Evolutionary conservation across 2,113 vertebrate genomes (phyloP), one percentile per base, ranked within the genome.

Genomic region (Sisor rabdophorus): DNA sequence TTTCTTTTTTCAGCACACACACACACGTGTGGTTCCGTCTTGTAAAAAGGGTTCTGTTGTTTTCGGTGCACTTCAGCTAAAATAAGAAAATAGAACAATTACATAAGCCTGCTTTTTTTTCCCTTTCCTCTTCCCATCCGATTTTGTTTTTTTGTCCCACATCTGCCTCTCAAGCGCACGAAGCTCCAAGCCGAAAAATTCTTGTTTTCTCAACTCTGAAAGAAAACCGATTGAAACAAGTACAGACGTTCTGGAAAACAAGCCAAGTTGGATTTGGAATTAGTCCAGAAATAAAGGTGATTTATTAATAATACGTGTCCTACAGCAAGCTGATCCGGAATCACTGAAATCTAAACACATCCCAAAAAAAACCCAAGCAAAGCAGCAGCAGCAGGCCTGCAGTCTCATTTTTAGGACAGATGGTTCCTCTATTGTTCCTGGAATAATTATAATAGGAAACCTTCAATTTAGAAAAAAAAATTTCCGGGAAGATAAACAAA

Each of bases 31-130:
- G 36, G 40, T 58, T 65, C 24, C 20, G 26, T 47, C 40, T n/a
- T 59, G 40, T 69, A 50, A 70, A 56, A 58, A 58, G 55, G 55
- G 3, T 69, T 70, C 75, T 64, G 72, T 40, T 58, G 71, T 53
- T 11, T 44, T 59, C 24, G 52, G 52, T 71, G 52, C 67, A 81
- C 60, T 54, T 71, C 11, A 12, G 47, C 77, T 82, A 79, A 79
- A 76, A 67, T 68, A 82, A 76, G 73, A 78, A 79, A 79, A 76
- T 59, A 70, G 73, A 68, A 68, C 81, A 72, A 73, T 82, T 82
- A 82, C 32, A 56, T 73, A 82, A 82, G 67, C 47, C 60, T 54
- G 8, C 24, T 65, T 28, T 40, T 60, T 71, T 63, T 16, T 78
- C 36, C 16, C 36, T 54, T 73, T 71, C 11, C 44, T 58, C 11